phyloP scores from a whole-genome alignment of 2,797 vertebrate species.

The Remorina albescens region DNA sequence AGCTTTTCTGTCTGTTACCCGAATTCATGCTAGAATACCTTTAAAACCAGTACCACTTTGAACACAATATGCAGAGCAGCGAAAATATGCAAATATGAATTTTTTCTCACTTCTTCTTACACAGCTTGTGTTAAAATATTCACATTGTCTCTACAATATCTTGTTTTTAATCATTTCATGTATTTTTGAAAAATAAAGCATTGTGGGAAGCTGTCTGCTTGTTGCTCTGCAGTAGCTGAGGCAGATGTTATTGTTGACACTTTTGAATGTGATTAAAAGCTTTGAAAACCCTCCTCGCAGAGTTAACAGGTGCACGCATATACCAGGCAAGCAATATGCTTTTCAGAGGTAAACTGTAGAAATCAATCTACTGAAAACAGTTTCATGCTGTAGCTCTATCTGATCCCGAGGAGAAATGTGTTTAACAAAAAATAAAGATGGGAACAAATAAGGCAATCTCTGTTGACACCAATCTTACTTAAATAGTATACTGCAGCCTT shows the following conservation, averaged over 20 bases:
- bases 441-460: background rate
- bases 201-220: background rate
- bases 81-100: background rate
- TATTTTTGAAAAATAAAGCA: background rate
- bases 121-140: background rate
- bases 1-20: background rate
- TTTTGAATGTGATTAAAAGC: background rate
- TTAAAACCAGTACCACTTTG: background rate
- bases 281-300: no score
- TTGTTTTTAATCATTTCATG: background rate
- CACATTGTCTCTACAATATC: background rate
- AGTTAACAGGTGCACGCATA: no score
- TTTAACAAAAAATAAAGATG: background rate
- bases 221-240: constrained; percentile 2
- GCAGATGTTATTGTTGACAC: background rate
- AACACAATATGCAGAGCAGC: background rate
- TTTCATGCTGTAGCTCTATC: background rate
- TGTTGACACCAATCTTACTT: background rate
- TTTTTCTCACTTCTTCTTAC: background rate
- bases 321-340: no score
- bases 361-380: background rate
- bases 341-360: no score
- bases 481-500: background rate
- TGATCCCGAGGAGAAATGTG: background rate
- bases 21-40: background rate